Evolutionary conservation across 1,140 invertebrate species (phyloP).

Genomic region (Drosophila willistoni): DNA sequence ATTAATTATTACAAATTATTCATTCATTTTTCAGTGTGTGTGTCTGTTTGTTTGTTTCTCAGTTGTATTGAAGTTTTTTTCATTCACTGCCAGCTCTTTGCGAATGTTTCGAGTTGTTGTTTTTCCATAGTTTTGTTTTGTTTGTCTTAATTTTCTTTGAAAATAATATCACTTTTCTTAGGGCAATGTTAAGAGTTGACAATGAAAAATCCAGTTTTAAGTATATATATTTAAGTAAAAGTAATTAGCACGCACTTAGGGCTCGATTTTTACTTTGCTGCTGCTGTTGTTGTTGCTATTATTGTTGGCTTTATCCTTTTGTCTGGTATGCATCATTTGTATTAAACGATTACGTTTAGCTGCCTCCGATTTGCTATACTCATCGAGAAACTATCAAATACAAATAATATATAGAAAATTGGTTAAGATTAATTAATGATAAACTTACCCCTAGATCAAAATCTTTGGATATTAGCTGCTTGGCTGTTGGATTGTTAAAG

Average conservation of each 20-base stretch:
- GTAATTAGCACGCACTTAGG: conserved; percentile 7
- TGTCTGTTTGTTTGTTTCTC: not conserved
- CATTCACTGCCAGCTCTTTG: conserved; percentile 31
- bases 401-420: not conserved
- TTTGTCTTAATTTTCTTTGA: conserved; percentile 70
- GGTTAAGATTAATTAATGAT: not conserved
- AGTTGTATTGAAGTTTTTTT: not conserved
- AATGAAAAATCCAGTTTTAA: conserved; percentile 21
- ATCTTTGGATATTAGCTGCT: conserved; percentile 66
- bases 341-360: conserved; percentile 86
- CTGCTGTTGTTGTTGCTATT: conserved; percentile 27
- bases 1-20: conserved; percentile 61
- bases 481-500: conserved; percentile 67
- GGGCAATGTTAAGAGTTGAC: conserved; percentile 40
- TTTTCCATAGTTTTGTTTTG: conserved; percentile 27
- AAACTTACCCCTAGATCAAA: conserved; percentile 77
- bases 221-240: conserved; percentile 13
- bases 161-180: conserved; percentile 74
- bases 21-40: conserved; percentile 27
- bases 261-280: conserved; percentile 27
- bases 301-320: conserved; percentile 33
- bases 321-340: conserved; percentile 44
- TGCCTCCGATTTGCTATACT: conserved; percentile 86
- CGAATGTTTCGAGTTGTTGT: conserved; percentile 69
- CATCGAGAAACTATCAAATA: conserved; percentile 85